Evolutionary conservation across 2,797 vertebrate genomes (phyloP).

Genomic region (Fringilla coelebs): DNA sequence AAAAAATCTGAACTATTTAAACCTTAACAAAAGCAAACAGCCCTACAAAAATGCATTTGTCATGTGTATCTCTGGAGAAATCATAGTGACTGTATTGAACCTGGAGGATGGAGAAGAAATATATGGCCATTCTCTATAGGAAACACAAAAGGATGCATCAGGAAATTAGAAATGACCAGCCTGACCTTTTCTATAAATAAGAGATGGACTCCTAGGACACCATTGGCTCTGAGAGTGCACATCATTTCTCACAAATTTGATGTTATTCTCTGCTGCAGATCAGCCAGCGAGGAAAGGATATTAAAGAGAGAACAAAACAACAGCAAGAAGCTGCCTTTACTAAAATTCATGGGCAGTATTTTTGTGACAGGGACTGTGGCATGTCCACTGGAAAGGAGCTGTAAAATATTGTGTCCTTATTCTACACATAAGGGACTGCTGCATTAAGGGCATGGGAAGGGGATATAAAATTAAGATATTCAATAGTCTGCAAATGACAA

Average conservation of each 20-base stretch:
- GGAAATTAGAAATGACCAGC: conserved; percentile 61
- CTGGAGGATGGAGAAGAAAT: neutral
- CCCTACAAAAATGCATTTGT: neutral
- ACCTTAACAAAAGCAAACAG: neutral
- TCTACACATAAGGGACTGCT: no score
- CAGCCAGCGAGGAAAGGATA: neutral
- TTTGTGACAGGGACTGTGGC: neutral
- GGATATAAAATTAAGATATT: neutral
- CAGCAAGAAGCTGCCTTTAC: neutral
- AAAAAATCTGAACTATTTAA: neutral
- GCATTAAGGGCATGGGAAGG: neutral
- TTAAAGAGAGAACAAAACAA: conserved; percentile 47
- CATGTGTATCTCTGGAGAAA: neutral
- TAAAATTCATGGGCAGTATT: neutral
- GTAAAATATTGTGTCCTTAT: neutral
- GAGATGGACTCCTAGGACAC: conserved; percentile 31
- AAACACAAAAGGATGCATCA: conserved; percentile 16
- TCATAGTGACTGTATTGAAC: neutral
- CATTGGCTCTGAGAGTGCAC: conserved; percentile 26
- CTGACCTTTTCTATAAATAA: conserved; percentile 48
- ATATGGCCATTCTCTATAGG: neutral
- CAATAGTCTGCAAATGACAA: neutral
- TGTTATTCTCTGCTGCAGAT: conserved; percentile 34
- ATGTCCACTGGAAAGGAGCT: neutral
- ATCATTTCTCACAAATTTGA: conserved; percentile 48